Base-by-base conservation (phyloP, 2,797 vertebrate genomes). In the Falco rusticolus region DNA sequence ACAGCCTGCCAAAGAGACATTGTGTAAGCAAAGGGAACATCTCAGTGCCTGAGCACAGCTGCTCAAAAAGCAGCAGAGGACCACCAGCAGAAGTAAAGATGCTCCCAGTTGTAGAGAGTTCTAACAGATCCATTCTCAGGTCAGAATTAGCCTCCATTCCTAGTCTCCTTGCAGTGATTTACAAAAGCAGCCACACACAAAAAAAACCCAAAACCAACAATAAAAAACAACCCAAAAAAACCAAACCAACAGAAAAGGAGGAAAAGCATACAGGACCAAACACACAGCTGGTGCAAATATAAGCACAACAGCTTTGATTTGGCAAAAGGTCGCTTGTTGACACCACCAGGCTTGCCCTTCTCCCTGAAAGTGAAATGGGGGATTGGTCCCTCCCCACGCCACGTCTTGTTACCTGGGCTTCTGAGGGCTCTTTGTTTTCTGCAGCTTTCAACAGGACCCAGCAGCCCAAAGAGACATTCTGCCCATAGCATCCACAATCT, bases 401-500 rank as follows among this genome's bases (percentile, higher is more conserved):
- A 3, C 3, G 11, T 76, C 47, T 69, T 47, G 43, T 26, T 77
- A 41, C 68, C 79, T 75, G 47, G 28, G 43, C 45, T 94, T 65
- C 63, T 1, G 7, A 81, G 33, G 48, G 17, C 8, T 84, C 25
- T 68, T n/a, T 56, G 71, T 53, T 87, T 56, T 71, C 16, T 79
- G 51, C 25, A 45, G 43, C 57, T 39, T 81, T 54, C 54, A 75
- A 34, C 66, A 75, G 64, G 72, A 75, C 31, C n/a, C 79, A 84
- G 70, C 37, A 95, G 81, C 48, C 80, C 89, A 48, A 69, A 25
- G 79, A 94, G 61, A 53, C 2, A 22, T 54, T 77, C 75, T 87
- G 33, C 11, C 76, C 84, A 33, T 29, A 79, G 39, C 65, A 87
- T 13, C 72, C 81, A 59, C 91, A 92, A 31, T 84, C 90, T 94